A percentile compares a stretch with the other conserved stretches of the same genome.
Conservation (phyloP, 2,888 invertebrate genomes). For the Stramonita haemastoma region DNA sequence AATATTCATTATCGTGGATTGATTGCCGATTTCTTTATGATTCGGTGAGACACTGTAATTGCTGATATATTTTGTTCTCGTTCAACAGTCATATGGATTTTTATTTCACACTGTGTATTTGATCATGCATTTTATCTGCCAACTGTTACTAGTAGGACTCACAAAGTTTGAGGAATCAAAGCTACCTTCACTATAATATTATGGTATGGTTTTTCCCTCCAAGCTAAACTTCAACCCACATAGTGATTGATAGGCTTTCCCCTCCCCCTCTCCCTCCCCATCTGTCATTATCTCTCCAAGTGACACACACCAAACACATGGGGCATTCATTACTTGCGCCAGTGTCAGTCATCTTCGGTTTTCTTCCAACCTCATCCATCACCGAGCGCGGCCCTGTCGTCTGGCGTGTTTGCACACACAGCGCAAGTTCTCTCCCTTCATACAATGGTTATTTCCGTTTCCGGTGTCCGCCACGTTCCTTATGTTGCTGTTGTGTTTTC, state of each 20-base stretch:
- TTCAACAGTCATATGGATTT: no score
- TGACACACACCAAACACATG: background rate
- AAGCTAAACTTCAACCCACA: no score
- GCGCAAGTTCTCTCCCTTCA: background rate
- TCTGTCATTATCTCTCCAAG: background rate
- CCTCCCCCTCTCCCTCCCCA: background rate
- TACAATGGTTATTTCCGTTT: background rate
- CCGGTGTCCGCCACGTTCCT: background rate
- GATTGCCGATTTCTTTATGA: no score
- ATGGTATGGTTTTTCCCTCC: no score
- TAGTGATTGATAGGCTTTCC: background rate
- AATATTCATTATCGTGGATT: no score
- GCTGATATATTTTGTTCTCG: no score
- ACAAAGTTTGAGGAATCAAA: no score
- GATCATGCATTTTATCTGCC: no score
- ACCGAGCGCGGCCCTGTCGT: background rate
- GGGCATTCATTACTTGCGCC: slow-evolving; percentile 11
- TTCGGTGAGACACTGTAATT: no score
- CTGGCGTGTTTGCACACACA: background rate
- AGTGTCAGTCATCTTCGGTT: slow-evolving; percentile 25
- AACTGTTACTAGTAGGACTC: no score
- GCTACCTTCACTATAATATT: no score
- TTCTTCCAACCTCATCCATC: background rate
- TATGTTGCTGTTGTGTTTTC: background rate
- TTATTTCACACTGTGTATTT: no score